Percentiles rank a stretch among this genome's conserved stretches.
These are phyloP conservation scores for Mactra quadrangularis DNA, from an alignment of 1,140 invertebrate genomes.

Conservation along the genomic window DNA sequence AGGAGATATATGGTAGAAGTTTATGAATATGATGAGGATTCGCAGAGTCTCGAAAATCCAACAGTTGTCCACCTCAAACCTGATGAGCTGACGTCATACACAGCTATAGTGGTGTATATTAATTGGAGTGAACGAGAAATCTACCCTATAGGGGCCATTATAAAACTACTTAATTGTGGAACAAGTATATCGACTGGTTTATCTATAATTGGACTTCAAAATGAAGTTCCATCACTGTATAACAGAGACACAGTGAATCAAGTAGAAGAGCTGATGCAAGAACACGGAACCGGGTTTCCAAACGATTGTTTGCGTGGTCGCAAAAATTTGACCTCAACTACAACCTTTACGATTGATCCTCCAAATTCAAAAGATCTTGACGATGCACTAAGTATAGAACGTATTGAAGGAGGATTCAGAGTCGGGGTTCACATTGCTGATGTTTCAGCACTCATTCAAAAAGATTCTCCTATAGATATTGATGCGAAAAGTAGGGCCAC, in stretches of 20 bases:
- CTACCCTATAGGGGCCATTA: constrained; percentile 49
- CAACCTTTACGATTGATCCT: constrained; percentile 96
- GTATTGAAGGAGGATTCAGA: constrained; percentile 50
- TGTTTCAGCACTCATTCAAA: constrained; percentile 76
- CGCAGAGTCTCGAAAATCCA: constrained; percentile 8
- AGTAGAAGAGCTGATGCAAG: not conserved
- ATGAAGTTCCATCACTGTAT: constrained; percentile 52
- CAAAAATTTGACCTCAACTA: constrained; percentile 86
- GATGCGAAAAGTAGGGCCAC: constrained; percentile 78
- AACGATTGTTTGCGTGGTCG: constrained; percentile 75
- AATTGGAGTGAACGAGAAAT: constrained; percentile 41
- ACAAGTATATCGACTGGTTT: constrained; percentile 26
- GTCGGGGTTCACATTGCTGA: constrained; percentile 82
- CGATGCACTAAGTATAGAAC: constrained; percentile 93
- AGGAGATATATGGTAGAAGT: constrained; percentile 47
- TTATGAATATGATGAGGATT: constrained; percentile 35
- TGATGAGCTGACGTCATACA: constrained; percentile 17
- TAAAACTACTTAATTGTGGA: constrained; percentile 37
- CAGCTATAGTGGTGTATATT: constrained; percentile 41
- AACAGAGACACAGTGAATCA: constrained; percentile 17
- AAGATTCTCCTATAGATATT: constrained; percentile 72
- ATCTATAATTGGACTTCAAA: constrained; percentile 29
- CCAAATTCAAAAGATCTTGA: constrained; percentile 99
- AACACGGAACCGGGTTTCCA: constrained; percentile 32
- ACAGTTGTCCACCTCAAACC: constrained; percentile 32